Evolutionary conservation across 2,113 vertebrate genomes (phyloP).

Genomic region (Melospiza melodia): DNA sequence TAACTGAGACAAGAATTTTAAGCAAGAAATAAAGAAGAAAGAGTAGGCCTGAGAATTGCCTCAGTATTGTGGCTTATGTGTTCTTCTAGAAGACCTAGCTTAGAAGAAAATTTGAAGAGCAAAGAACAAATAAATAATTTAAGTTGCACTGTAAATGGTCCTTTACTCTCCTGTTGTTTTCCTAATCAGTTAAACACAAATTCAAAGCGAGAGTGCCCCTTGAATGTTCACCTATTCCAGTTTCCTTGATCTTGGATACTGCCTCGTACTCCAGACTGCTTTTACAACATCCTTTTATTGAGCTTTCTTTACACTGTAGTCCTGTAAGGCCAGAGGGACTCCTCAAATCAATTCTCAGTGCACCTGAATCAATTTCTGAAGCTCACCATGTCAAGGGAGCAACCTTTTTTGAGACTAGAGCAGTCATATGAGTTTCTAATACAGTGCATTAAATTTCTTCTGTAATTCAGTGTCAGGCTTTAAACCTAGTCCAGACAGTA

Average conservation of each 20-base stretch:
- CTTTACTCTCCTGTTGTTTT: neutral
- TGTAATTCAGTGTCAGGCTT: constrained; percentile 42
- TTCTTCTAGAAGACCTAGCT: neutral
- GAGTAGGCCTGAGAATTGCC: neutral
- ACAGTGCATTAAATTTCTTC: constrained; percentile 21
- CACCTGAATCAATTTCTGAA: constrained; percentile 62
- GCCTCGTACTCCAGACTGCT: neutral
- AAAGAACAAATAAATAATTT: neutral
- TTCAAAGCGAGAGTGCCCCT: neutral
- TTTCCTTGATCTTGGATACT: constrained; percentile 15
- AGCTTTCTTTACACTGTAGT: constrained; percentile 24
- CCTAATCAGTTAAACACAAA: neutral
- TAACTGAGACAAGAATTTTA: neutral
- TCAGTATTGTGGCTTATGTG: neutral
- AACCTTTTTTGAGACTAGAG: neutral
- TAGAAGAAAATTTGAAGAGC: neutral
- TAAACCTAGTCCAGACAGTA: constrained; percentile 9
- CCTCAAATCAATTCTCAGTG: constrained; percentile 57
- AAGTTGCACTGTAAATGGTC: accelerated
- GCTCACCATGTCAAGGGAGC: constrained; percentile 42
- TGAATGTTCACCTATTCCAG: neutral
- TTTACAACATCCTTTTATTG: constrained; percentile 42
- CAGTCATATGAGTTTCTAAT: neutral
- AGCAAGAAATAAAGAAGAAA: neutral
- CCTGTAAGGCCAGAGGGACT: constrained; percentile 14